phyloP scores from a whole-genome alignment of 2,888 invertebrate genomes.

The Drosophila villosipedis region DNA sequence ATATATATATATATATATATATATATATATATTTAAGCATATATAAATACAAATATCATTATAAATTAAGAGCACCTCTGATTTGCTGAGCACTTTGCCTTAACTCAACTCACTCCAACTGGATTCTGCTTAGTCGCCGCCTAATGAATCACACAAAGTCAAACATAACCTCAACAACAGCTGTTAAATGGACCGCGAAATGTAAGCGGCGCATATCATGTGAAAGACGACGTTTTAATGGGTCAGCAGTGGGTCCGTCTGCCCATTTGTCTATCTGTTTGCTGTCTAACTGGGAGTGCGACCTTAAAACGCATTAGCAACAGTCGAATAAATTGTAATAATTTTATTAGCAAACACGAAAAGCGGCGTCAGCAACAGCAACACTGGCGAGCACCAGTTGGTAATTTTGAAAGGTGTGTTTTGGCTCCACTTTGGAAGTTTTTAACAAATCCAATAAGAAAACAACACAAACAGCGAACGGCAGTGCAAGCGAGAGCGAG shows the following conservation, averaged over 20 bases:
- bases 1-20: not conserved
- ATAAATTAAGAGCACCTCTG: not conserved
- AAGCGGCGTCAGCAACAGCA: conserved; percentile 25
- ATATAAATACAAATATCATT: no score
- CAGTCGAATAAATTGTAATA: conserved; percentile 70
- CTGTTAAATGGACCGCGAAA: conserved; percentile 75
- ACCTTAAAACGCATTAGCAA: conserved; percentile 79
- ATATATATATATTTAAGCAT: no score
- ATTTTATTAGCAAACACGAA: conserved; percentile 78
- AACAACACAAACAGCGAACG: conserved; percentile 25
- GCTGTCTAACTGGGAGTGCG: conserved; percentile 26
- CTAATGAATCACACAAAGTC: conserved; percentile 62
- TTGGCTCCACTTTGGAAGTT: conserved; percentile 70
- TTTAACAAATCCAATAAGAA: conserved; percentile 58
- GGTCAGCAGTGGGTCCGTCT: conserved; percentile 48
- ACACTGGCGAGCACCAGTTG: conserved; percentile 23
- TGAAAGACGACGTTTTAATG: conserved; percentile 59
- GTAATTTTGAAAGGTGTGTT: conserved; percentile 62
- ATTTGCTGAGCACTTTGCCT: not conserved
- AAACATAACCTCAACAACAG: conserved; percentile 7
- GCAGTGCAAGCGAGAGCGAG: conserved; percentile 2
- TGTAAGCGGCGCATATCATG: conserved; percentile 65
- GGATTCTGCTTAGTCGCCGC: conserved; percentile 51
- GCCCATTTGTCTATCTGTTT: not conserved
- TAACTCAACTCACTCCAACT: conserved; percentile 3